Conservation (phyloP, 2,113 vertebrate genomes). For the Coturnix japonica region DNA sequence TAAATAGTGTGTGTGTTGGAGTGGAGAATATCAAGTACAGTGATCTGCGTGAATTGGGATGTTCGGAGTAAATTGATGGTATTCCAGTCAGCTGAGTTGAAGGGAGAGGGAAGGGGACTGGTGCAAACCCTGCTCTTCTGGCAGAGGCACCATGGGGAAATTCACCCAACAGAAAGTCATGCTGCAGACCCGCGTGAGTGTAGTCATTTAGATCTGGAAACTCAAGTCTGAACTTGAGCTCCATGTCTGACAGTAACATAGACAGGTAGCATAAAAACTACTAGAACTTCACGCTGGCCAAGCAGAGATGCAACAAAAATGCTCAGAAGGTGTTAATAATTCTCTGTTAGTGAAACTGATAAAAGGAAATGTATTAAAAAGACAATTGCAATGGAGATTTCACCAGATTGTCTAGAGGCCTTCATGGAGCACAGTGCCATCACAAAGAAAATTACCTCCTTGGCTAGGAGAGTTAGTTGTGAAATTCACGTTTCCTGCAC, state of each 20-base stretch:
- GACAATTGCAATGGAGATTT: not conserved
- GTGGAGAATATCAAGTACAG: not conserved
- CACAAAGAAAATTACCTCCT: not conserved
- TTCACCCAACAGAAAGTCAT: not conserved
- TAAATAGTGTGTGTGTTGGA: not conserved
- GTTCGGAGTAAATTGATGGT: not conserved
- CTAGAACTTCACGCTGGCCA: not conserved
- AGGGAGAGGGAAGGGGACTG: not conserved
- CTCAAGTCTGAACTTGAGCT: not conserved
- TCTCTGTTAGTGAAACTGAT: not conserved
- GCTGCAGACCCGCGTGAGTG: not conserved
- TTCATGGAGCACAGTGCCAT: not conserved
- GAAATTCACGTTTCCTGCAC: not conserved
- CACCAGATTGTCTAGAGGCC: too few species aligned
- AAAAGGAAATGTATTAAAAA: not conserved
- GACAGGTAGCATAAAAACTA: not conserved
- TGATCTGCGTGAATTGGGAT: not conserved
- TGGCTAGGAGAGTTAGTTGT: not conserved
- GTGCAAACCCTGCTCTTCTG: not conserved
- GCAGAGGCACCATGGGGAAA: not conserved
- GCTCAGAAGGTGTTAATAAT: not conserved
- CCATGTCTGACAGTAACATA: not conserved
- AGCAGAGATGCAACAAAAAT: not conserved
- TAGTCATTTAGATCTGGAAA: not conserved
- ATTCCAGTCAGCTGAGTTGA: not conserved